Conservation (phyloP, 2,797 vertebrate genomes). For the Acipenser ruthenus region DNA sequence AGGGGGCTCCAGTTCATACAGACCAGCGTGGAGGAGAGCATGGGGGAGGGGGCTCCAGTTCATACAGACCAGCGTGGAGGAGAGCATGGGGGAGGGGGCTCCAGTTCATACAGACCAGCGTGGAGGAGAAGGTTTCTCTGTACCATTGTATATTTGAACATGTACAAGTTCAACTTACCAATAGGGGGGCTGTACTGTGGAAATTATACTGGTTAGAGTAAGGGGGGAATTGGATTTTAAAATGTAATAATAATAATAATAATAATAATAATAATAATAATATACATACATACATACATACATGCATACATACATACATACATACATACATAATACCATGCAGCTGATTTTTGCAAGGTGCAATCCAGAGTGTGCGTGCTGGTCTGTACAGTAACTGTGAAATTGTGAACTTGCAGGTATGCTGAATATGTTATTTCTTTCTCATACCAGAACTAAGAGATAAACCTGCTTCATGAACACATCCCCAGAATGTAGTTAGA, state of each 20-base stretch:
- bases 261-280: slow-evolving; percentile 29
- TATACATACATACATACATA: neutral
- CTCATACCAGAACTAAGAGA: neutral
- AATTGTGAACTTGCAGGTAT: slow-evolving; percentile 5
- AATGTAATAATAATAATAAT: neutral
- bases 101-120: too few species aligned
- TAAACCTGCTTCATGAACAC: neutral
- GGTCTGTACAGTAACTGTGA: neutral
- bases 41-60: too few species aligned
- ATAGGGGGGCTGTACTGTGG: neutral
- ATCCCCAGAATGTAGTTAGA: neutral
- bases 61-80: too few species aligned
- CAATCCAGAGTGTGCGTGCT: slow-evolving; percentile 18
- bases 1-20: too few species aligned
- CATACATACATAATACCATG: slow-evolving; percentile 1
- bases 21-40: too few species aligned
- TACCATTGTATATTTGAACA: too few species aligned
- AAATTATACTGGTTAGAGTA: slow-evolving; percentile 24
- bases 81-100: too few species aligned
- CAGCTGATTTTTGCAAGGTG: slow-evolving; percentile 22
- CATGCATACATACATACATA: neutral
- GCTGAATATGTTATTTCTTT: slow-evolving; percentile 2
- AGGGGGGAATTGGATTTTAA: slow-evolving; percentile 11
- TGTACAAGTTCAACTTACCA: too few species aligned
- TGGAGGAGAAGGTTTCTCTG: slow-evolving; percentile 26